Base-by-base conservation (phyloP, 2,888 invertebrate genomes). In the Aelia acuminata region DNA sequence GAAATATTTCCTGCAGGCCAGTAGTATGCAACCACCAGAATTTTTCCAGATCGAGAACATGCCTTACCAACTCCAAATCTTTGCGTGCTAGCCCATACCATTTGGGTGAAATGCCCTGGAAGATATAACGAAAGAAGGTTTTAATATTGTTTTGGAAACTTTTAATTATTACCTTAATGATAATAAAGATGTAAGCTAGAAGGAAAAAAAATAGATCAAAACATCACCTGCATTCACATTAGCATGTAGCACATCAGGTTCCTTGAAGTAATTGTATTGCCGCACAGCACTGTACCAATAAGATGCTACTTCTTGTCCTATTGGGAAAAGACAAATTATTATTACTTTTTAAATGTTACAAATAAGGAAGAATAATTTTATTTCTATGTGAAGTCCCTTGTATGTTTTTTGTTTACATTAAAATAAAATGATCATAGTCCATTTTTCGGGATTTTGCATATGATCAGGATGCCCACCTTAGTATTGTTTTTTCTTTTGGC, bases 21-120 rank as follows among this genome's bases (percentile, higher is more conserved):
- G 92, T 97, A 97, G 92, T 96, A 96, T 26, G 96, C 97, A 1
- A 97, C 97, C 0, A 97, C 96, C 90, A 96, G 95, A 84, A 96
- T 94, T 91, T 96, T 96, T 22, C 96, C 96, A 26, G 95, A 95
- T 80, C 95, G 93, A 50, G 96, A 96, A 87, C 95, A 94, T 0
- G 97, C 96, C 91, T 96, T 96, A 13, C 97, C 97, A 1, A 97
- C 94, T 4, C 97, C 97, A 91, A 97, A 95, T 92, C 95, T 94
- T 84, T 94, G 94, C 3, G 96, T 96, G 84, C 94, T 94, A 57
- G 95, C 94, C 97, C 97, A 97, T 43, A 97, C 96, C 92, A 97
- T 94, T 93, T 97, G 97, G 0, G 97, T 96, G 92, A 97, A 97
- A 92, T 97, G 97, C 89, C 97, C 97, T 96, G 92, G 35, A 92